Evolutionary conservation across 1,140 invertebrate species (phyloP).

Genomic region (Nasonia giraulti): DNA sequence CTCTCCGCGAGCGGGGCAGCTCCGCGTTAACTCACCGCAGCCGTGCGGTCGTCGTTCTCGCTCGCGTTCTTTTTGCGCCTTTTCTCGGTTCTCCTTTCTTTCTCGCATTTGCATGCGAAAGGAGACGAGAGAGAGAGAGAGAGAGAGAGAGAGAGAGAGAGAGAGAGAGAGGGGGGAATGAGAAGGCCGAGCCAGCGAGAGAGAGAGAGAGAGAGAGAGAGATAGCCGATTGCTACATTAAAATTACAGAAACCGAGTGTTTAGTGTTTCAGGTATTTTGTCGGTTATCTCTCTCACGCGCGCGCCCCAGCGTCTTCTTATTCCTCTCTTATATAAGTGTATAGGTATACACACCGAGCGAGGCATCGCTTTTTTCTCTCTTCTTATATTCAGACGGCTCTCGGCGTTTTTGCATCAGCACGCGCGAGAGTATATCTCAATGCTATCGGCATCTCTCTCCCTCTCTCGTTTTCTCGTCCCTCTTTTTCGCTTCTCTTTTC

Average conservation of each 20-base stretch:
- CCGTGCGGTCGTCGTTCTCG: constrained; percentile 16
- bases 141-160: no score
- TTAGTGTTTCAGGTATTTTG: constrained; percentile 53
- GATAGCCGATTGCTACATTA: constrained; percentile 48
- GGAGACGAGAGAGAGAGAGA: neutral
- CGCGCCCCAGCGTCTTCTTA: neutral
- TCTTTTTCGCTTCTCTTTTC: constrained; percentile 12
- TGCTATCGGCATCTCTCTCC: constrained; percentile 41
- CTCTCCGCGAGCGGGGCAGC: neutral
- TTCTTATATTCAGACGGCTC: constrained; percentile 38
- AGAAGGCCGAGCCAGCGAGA: neutral
- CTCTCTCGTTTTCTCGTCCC: neutral
- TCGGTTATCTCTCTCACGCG: constrained; percentile 39
- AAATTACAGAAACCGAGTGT: constrained; percentile 50
- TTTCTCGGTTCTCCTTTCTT: constrained; percentile 24
- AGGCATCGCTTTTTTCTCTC: constrained; percentile 32
- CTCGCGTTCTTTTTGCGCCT: constrained; percentile 31
- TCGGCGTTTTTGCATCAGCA: constrained; percentile 39
- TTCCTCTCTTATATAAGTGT: constrained; percentile 33
- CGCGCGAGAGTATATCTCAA: constrained; percentile 43
- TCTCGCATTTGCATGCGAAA: constrained; percentile 54
- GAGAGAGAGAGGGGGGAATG: no score
- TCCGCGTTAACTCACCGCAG: constrained; percentile 30
- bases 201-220: neutral
- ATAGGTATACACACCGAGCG: neutral